Percentiles rank a stretch among this genome's conserved stretches.
Evolutionary conservation across 2,888 invertebrate species (phyloP).

Genomic region (Rotaria magnacalcarata): DNA sequence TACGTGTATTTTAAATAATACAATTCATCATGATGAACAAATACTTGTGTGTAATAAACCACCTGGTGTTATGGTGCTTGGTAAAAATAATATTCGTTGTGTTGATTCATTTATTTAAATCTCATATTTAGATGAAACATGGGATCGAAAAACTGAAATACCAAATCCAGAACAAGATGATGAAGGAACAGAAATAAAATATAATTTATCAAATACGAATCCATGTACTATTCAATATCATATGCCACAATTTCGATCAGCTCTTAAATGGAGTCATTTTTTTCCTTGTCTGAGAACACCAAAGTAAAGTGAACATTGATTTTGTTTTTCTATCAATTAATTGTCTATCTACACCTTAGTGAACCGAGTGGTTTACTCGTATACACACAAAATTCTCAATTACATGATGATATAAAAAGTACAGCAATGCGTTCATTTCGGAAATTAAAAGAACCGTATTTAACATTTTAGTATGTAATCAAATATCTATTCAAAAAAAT

Average conservation of each 20-base stretch:
- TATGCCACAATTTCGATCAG: slow-evolving; percentile 8
- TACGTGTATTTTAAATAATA: background rate
- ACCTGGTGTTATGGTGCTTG: slow-evolving; percentile 7
- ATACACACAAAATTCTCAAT: background rate
- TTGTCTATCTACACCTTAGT: background rate
- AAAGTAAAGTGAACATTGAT: background rate
- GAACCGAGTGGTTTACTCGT: slow-evolving; percentile 29
- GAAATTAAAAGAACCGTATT: background rate
- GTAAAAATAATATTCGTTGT: background rate
- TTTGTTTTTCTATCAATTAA: background rate
- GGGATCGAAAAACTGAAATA: background rate
- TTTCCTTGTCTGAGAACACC: slow-evolving; percentile 27
- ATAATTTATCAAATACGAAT: background rate
- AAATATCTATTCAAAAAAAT: background rate
- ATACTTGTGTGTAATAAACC: slow-evolving; percentile 18
- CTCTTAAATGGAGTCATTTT: slow-evolving; percentile 17
- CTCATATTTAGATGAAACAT: background rate
- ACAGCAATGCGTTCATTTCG: slow-evolving; percentile 32
- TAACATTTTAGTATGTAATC: slow-evolving; percentile 5
- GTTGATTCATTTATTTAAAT: background rate
- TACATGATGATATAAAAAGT: background rate
- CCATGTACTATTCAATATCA: slow-evolving; percentile 32
- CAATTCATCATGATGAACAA: background rate
- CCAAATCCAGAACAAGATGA: background rate
- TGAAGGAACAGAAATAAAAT: background rate